Evolutionary conservation across 2,113 vertebrate species (phyloP), one percentile per base, ranked within the genome.

Genomic region (Bos taurus): DNA sequence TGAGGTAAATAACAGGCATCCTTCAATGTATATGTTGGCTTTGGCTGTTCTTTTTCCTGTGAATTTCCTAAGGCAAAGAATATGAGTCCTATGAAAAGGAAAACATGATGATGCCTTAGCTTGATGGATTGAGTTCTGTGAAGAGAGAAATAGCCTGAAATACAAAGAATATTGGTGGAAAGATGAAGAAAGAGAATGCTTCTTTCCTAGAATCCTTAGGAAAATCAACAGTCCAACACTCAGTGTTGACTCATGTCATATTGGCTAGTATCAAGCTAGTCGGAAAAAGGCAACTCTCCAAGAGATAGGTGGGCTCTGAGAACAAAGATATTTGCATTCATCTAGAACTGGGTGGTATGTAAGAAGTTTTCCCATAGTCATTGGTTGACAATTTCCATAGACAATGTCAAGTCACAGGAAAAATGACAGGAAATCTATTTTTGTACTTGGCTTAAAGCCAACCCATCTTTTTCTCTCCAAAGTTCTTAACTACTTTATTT

Each of bases 401-500:
- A 96, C 57, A 90, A 81, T 93, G 64, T 64, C 2, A 90, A 93
- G 33, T 95, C 74, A 85, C 25, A 46, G 33, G 46, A 60, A 96
- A 87, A 95, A 93, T 94, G 78, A 86, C 26, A 82, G 86, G 43
- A 84, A 91, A 86, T 84, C 17, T 89, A 57, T 92, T 83, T 36
- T 30, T 90, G 74, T 78, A 56, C 50, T 90, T 64, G 54, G 54
- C 59, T 80, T 92, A 71, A 57, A 54, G 40, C 74, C 43, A 92
- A 62, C 82, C 40, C 23, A 78, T 96, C 59, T 25, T 91, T 92
- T 93, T 81, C 48, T 50, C 60, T 92, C 48, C 19, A 13, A 56
- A 93, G 36, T 88, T 92, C 84, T 96, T 96, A 95, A 94, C 60
- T 85, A 67, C 82, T 95, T 97, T 88, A 91, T 95, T 94, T 30